These are phyloP conservation scores for Oenanthe oenanthe DNA, from an alignment of 2,113 vertebrate genomes.

Conservation along the genomic window DNA sequence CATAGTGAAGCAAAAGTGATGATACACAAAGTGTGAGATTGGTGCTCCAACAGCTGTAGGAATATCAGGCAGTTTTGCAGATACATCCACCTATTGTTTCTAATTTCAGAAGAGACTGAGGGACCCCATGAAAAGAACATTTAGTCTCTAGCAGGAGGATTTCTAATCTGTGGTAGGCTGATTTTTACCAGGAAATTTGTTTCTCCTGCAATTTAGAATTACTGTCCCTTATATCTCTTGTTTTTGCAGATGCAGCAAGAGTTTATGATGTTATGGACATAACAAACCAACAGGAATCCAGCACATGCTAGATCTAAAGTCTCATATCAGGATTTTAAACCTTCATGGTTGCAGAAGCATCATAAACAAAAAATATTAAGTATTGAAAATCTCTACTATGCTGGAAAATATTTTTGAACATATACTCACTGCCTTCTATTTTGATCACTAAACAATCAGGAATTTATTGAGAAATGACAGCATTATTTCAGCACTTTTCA, in stretches of 20 bases:
- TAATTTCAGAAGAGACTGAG: background rate
- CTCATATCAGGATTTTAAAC: background rate
- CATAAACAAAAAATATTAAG: background rate
- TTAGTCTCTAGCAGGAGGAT: background rate
- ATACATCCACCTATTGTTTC: background rate
- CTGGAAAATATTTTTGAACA: background rate
- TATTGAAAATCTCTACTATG: background rate
- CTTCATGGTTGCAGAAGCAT: background rate
- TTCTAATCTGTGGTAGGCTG: background rate
- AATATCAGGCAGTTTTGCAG: background rate
- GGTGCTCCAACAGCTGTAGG: background rate
- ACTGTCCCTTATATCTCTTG: fast-evolving
- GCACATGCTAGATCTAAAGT: background rate
- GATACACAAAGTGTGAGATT: background rate
- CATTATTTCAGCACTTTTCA: background rate
- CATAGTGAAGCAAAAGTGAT: background rate
- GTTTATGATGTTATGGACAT: background rate
- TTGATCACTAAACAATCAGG: background rate
- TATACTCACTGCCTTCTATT: background rate
- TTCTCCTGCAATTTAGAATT: background rate
- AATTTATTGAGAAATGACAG: background rate
- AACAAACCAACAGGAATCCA: background rate
- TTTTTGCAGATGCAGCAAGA: background rate
- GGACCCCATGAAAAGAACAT: background rate
- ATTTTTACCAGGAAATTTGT: background rate